phyloP scores from a whole-genome alignment of 2,888 invertebrate genomes.

The Callimorpha dominula region DNA sequence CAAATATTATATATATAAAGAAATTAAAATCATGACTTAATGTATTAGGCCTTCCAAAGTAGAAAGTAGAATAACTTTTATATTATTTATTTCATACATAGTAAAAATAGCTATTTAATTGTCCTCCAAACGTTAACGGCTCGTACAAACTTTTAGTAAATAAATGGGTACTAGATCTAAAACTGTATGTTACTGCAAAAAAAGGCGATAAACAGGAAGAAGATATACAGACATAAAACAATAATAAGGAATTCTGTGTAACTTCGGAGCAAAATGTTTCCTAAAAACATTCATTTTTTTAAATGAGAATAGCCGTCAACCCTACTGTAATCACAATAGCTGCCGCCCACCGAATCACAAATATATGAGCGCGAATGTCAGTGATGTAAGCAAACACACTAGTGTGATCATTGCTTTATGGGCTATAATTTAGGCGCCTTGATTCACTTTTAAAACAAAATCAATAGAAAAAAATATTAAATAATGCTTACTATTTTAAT shows the following conservation, averaged over 20 bases:
- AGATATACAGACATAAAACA: neutral
- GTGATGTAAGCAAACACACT: slow-evolving; percentile 40
- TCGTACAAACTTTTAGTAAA: neutral
- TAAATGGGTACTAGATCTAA: neutral
- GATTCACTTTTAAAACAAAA: neutral
- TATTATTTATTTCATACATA: too few species aligned
- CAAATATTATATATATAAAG: too few species aligned
- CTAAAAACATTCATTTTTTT: neutral
- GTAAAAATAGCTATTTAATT: neutral
- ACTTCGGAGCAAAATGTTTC: neutral
- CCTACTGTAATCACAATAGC: slow-evolving; percentile 63
- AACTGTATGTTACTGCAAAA: too few species aligned
- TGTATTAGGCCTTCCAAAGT: too few species aligned
- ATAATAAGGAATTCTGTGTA: neutral
- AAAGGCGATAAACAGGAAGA: neutral
- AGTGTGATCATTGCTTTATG: slow-evolving; percentile 54
- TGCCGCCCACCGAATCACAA: slow-evolving; percentile 66
- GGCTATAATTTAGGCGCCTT: slow-evolving; percentile 26
- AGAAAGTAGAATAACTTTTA: too few species aligned
- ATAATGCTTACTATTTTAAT: neutral
- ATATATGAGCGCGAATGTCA: slow-evolving; percentile 68
- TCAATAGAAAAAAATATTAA: neutral
- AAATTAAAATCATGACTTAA: too few species aligned
- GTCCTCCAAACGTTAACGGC: neutral
- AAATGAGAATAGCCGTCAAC: slow-evolving; percentile 22